phyloP scores from a whole-genome alignment of 2,888 invertebrate genomes.

The Protophormia terraenovae region DNA sequence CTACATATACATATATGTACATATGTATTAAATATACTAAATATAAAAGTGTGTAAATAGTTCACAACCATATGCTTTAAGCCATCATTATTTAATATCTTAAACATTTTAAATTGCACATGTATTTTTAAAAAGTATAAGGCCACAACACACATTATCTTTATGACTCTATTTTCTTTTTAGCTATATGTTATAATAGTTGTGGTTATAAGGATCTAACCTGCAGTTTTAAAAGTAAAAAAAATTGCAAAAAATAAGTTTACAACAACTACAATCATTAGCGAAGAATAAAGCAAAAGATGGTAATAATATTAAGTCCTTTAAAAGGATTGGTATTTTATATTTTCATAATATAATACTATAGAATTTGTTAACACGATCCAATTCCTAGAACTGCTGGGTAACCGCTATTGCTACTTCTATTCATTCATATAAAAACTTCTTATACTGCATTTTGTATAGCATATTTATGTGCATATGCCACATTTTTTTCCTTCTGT shows the following conservation, averaged over 20 bases:
- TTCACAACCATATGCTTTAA: slow-evolving; percentile 54
- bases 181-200: not conserved
- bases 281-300: no score
- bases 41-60: slow-evolving; percentile 47
- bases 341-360: no score
- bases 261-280: no score
- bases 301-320: no score
- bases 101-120: slow-evolving; percentile 38
- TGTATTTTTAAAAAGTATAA: not conserved
- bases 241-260: no score
- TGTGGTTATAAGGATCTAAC: no score
- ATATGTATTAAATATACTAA: not conserved
- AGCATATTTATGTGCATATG: not conserved
- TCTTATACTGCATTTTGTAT: slow-evolving; percentile 3
- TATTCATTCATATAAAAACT: not conserved
- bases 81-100: slow-evolving; percentile 54
- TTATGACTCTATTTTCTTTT: not conserved
- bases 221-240: no score
- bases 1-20: not conserved
- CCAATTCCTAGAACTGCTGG: no score
- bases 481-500: not conserved
- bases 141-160: not conserved
- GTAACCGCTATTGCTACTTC: not conserved
- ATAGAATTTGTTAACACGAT: no score
- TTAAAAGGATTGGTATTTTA: no score